Conservation (phyloP, 1,140 invertebrate species). For the Calephelis virginiensis region DNA sequence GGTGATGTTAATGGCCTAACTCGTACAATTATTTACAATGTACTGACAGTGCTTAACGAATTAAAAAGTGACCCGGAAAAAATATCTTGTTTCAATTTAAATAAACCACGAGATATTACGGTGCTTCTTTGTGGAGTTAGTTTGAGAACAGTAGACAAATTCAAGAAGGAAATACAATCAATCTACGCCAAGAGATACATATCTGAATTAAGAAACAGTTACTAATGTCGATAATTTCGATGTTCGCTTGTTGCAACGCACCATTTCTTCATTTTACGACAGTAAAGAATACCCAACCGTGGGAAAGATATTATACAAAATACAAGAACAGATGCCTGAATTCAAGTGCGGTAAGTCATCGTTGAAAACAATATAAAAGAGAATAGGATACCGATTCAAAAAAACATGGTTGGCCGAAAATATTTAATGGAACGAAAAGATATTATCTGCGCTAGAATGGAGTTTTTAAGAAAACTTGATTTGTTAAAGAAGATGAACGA, state of each 20-base stretch:
- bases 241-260: background rate
- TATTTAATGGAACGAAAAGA: no score
- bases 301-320: conserved; percentile 8
- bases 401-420: background rate
- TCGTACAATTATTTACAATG: no score
- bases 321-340: conserved; percentile 2
- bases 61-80: no score
- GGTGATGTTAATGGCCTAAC: no score
- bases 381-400: conserved; percentile 3
- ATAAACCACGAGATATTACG: no score
- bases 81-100: no score
- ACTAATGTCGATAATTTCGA: background rate
- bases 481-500: no score
- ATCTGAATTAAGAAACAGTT: conserved; percentile 1
- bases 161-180: conserved; percentile 1
- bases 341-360: conserved; percentile 10
- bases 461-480: no score
- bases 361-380: conserved; percentile 11
- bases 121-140: no score
- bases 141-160: conserved; percentile 4
- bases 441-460: no score
- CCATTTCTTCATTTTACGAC: background rate
- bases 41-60: no score
- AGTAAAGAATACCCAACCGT: background rate
- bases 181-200: conserved; percentile 5